phyloP scores from a whole-genome alignment of 2,888 invertebrate species.

The Phengaris alcon region DNA sequence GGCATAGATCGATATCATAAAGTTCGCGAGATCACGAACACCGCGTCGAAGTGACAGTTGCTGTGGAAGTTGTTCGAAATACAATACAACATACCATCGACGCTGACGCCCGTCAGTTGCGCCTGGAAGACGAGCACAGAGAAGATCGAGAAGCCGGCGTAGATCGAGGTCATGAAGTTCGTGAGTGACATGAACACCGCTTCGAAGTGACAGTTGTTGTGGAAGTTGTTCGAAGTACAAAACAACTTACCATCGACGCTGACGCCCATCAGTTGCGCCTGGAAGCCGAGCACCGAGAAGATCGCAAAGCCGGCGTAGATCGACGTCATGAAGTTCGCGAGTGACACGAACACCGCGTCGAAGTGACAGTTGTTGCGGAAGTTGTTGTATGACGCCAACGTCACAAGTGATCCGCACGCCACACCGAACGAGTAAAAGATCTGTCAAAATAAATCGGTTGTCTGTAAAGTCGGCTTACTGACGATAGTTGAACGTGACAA shows the following conservation, averaged over 20 bases:
- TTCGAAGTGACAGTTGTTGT: conserved; percentile 86
- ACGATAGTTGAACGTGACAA: too few relatives aligned
- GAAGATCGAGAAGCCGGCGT: conserved; percentile 89
- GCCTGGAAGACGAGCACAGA: conserved; percentile 87
- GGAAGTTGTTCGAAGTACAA: conserved; percentile 80
- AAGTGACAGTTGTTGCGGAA: conserved; percentile 86
- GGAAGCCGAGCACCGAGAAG: conserved; percentile 88
- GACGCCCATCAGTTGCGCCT: conserved; percentile 84
- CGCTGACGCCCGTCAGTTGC: conserved; percentile 83
- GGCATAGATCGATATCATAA: conserved; percentile 86
- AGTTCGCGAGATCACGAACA: conserved; percentile 83
- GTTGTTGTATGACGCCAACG: conserved; percentile 86
- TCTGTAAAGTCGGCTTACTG: too few relatives aligned
- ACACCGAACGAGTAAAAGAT: conserved; percentile 91
- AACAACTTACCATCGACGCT: conserved; percentile 69
- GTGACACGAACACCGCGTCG: conserved; percentile 86
- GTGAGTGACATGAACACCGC: conserved; percentile 85
- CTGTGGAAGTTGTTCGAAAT: conserved; percentile 83
- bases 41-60: conserved; percentile 85
- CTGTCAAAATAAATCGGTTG: too few relatives aligned
- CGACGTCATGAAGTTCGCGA: conserved; percentile 85
- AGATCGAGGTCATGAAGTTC: conserved; percentile 86
- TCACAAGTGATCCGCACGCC: conserved; percentile 86
- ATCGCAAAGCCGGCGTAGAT: conserved; percentile 89
- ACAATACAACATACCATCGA: conserved; percentile 55